Percentiles rank a stretch among this genome's conserved stretches.
These are phyloP conservation scores for Diplodus puntazzo DNA, from an alignment of 2,797 vertebrate species.

Conservation along the genomic window DNA sequence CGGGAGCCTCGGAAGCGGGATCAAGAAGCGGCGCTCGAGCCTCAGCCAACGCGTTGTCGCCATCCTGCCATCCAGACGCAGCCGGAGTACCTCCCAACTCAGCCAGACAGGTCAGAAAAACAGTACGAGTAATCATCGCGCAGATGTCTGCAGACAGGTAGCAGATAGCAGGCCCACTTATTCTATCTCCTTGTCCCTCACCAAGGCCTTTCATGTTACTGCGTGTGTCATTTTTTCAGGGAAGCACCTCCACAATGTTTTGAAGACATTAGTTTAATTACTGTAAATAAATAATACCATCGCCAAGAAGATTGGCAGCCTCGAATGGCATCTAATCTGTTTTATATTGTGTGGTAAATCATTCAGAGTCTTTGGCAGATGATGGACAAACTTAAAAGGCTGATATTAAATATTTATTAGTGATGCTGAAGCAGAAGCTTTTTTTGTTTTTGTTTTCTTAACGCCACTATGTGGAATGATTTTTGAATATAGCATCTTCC, in stretches of 20 bases:
- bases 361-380: constrained; percentile 21
- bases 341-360: constrained; percentile 20
- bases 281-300: constrained; percentile 20
- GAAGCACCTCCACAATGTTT: neutral
- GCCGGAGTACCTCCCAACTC: constrained; percentile 96
- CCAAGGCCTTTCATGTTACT: neutral
- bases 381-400: constrained; percentile 5
- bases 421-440: constrained; percentile 18
- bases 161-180: neutral
- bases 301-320: constrained; percentile 15
- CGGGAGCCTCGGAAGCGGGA: constrained; percentile 90
- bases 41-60: constrained; percentile 96
- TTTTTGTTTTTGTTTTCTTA: neutral
- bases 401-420: neutral
- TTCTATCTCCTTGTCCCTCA: neutral
- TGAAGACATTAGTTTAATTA: constrained; percentile 16
- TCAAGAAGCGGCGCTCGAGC: constrained; percentile 96
- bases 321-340: neutral
- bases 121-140: neutral
- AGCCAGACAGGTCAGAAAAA: constrained; percentile 92
- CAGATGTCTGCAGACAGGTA: neutral
- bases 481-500: neutral
- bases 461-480: neutral
- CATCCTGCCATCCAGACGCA: constrained; percentile 93
- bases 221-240: constrained; percentile 12